These are phyloP conservation scores for Lagria hirta DNA, from an alignment of 2,888 invertebrate species.

Conservation along the genomic window DNA sequence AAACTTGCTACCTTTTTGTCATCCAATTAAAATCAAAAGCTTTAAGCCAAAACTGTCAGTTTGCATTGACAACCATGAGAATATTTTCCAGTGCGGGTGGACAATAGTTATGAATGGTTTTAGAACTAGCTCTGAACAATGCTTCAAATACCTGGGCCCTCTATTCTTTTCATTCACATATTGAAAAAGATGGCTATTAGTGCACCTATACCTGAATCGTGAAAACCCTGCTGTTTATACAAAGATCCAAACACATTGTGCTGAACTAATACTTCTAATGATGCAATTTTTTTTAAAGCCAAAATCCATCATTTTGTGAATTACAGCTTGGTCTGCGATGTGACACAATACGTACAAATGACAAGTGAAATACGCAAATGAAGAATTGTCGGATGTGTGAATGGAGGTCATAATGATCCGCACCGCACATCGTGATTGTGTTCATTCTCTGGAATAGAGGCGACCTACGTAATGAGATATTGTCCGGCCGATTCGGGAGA, in stretches of 20 bases:
- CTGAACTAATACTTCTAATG: conserved; percentile 23
- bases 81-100: conserved; percentile 22
- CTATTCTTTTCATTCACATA: conserved; percentile 10
- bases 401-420: conserved; percentile 54
- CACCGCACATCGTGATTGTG: conserved; percentile 43
- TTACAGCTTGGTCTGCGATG: conserved; percentile 31
- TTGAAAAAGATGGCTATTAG: conserved; percentile 18
- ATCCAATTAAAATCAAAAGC: too few relatives aligned
- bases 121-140: conserved; percentile 26
- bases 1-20: too few relatives aligned
- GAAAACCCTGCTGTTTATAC: conserved; percentile 15
- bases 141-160: conserved; percentile 22
- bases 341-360: conserved; percentile 57
- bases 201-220: conserved; percentile 7
- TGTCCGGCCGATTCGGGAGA: too few relatives aligned
- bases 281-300: conserved; percentile 17
- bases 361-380: conserved; percentile 60
- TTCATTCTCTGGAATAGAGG: conserved; percentile 38
- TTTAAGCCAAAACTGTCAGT: too few relatives aligned
- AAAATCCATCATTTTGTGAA: conserved; percentile 21
- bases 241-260: conserved; percentile 18
- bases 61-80: conserved; percentile 26
- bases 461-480: conserved; percentile 46
- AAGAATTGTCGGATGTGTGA: conserved; percentile 58
- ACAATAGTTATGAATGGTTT: conserved; percentile 23